Base-by-base conservation (phyloP, 2,113 vertebrate species). In the Passer domesticus region DNA sequence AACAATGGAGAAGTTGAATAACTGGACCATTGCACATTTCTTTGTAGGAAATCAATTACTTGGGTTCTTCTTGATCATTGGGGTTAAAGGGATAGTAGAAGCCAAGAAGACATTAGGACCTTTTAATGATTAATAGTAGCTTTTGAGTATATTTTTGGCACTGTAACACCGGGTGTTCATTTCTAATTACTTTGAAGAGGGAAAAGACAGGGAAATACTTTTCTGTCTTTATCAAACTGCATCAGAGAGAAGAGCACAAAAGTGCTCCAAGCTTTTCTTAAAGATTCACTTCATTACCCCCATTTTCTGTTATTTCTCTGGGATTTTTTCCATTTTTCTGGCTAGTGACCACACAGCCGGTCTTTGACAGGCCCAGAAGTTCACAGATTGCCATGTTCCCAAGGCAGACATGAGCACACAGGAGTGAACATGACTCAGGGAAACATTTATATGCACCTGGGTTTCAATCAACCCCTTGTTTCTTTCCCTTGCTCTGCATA, bases 1-100 rank as follows among this genome's bases (percentile, higher is more conserved):
- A 74, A 63, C 41, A 72, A 64, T 90, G 58, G 46, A 91, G 67
- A 93, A 79, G 76, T 72, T 88, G 83, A 80, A 8, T 67, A 94
- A 86, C 89, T 88, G 92, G 90, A 92, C 82, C 70, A 56, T 78
- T 90, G 64, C 79, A 90, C 80, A 60, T 81, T 78, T 87, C 60
- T 89, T 83, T 86, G 80, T 84, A 90, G 60, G 63, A 95, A 94
- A 95, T 94, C 92, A 86, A 72, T 96, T 96, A 41, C 66, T 86
- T 58, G 41, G 59, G 44, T 94, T 94, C 68, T 91, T 83, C 92
- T 90, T 93, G 93, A 93, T 96, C 59, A 80, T 92, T 70, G 24
- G 11, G 76, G 90, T 94, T 95, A 93, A 95, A 85, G 41, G 60
- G 64, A 56, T 92, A 89, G 64, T 88, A 90, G 90, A 81, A 90